Base-by-base conservation (phyloP, 2,113 vertebrate species). In the Oreochromis aureus region DNA sequence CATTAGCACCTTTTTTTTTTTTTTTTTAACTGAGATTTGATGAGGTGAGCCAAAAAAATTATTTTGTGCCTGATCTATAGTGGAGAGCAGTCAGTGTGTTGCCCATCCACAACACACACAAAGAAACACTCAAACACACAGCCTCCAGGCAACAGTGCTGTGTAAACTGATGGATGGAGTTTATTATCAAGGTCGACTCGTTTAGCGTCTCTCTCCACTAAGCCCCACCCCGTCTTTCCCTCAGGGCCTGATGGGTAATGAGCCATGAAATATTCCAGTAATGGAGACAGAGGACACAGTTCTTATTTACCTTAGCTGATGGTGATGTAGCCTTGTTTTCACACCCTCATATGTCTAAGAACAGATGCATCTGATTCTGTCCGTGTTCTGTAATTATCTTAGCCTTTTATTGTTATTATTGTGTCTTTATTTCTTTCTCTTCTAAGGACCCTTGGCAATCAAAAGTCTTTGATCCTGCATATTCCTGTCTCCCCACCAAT, bases 201-300 rank as follows among this genome's bases (percentile, higher is more conserved):
- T 69, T 81, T 51, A 3, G 36, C 8, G 24, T 81, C 55, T 80
- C 69, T 87, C 61, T 80, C 32, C 82, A 82, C 41, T 24, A 89
- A 91, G 51, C 85, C 39, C 82, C 16, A 9, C 81, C 87, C 73
- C 19, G 22, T 87, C 73, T 54, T 59, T 15, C 69, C 88, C 90
- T 30, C 5, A 30, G 51, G 88, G 91, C 71, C 27, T 83, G 54
- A 80, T 84, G 89, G 86, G 86, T 91, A 93, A 94, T 89, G 91
- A 87, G 63, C 83, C 82, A 30, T 91, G 86, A 92, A 92, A 91
- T 90, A 89, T 94, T 89, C 86, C 85, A 83, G 92, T 90, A 88
- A 92, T 88, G 86, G 85, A 93, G 89, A 92, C 55, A 7, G 63
- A 89, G 80, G 89, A 87, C 18, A 44, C 71, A 18, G 66, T 58